Evolutionary conservation across 2,113 vertebrate species (phyloP).

Genomic region (Lanius collurio): DNA sequence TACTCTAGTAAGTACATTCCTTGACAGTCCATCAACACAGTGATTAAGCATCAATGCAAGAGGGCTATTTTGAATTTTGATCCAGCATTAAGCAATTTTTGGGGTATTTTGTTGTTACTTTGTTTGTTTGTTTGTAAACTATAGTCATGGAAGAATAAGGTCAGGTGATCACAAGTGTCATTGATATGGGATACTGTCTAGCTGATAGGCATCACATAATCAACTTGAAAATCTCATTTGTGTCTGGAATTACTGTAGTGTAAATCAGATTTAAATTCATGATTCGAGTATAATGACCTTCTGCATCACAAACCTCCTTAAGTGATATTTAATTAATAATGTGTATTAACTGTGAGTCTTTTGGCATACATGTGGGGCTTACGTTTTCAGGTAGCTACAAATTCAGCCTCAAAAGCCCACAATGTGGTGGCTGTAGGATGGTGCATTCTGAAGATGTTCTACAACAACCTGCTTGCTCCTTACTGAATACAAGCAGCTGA

Average conservation of each 20-base stretch:
- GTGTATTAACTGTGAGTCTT: not conserved
- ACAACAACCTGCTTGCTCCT: slow-evolving; percentile 3
- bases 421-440: not conserved
- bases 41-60: not conserved
- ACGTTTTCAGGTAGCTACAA: not conserved
- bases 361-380: not conserved
- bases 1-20: not conserved
- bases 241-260: not conserved
- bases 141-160: not conserved
- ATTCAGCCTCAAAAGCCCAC: not conserved
- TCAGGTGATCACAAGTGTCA: not conserved
- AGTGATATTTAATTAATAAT: not conserved
- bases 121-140: not conserved
- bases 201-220: not conserved
- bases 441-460: not conserved
- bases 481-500: not conserved
- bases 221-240: not conserved
- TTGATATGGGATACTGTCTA: not conserved
- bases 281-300: not conserved
- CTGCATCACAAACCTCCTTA: not conserved
- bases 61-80: not conserved
- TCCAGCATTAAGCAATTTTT: not conserved
- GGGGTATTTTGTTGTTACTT: accelerated
- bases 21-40: not conserved
- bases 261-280: slow-evolving; percentile 21